phyloP scores from a whole-genome alignment of 1,140 invertebrate genomes.

The Achatina immaculata region DNA sequence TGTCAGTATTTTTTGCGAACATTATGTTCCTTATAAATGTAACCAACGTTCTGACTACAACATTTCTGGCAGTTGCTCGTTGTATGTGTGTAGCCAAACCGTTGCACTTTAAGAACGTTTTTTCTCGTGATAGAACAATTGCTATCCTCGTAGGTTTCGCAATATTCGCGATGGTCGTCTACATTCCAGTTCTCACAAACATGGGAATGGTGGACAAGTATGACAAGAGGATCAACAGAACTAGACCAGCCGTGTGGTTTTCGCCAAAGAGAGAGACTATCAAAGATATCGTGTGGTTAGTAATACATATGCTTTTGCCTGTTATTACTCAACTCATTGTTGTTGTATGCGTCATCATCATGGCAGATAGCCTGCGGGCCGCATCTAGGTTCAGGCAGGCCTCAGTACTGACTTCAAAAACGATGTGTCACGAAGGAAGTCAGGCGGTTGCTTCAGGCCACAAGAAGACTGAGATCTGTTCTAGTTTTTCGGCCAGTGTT shows the following conservation, averaged over 20 bases:
- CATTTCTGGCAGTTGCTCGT: constrained; percentile 7
- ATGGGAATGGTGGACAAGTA: neutral
- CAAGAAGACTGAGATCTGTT: neutral
- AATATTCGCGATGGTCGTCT: neutral
- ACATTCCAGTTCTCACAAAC: neutral
- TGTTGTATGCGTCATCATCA: neutral
- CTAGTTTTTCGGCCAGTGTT: neutral
- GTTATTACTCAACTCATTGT: neutral
- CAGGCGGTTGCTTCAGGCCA: neutral
- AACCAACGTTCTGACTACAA: neutral
- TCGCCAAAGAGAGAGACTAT: neutral
- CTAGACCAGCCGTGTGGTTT: neutral
- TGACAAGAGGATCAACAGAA: neutral
- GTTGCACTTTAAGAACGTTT: neutral
- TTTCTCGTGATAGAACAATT: neutral
- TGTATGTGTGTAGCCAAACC: constrained; percentile 10
- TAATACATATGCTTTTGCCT: neutral
- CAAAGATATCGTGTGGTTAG: neutral
- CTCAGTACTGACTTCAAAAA: neutral
- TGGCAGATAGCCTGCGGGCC: neutral
- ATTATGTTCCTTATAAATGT: neutral
- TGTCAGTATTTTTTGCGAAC: neutral
- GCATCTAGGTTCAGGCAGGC: neutral
- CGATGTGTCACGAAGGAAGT: neutral
- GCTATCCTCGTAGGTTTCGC: neutral